These are phyloP conservation scores for Zosterops hypoxanthus DNA, from an alignment of 2,113 vertebrate species.

Conservation along the genomic window DNA sequence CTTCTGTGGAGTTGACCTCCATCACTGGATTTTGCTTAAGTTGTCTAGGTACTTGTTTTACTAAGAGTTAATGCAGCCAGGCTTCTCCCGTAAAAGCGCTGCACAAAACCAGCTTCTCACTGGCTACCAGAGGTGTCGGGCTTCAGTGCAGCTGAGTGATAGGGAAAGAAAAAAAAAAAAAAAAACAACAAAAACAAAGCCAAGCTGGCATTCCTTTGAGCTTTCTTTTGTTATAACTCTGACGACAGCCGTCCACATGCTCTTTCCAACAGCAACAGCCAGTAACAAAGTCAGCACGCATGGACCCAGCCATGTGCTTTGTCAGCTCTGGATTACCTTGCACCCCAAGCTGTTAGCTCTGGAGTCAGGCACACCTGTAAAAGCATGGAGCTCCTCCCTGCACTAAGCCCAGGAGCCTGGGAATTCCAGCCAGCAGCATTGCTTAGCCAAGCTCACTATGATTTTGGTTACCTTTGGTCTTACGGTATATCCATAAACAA, in stretches of 20 bases:
- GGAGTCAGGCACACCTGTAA: not conserved
- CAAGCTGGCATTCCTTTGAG: slow-evolving; percentile 12
- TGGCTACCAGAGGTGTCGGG: slow-evolving; percentile 51
- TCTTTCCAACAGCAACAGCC: not conserved
- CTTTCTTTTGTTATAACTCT: not conserved
- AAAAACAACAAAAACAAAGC: not conserved
- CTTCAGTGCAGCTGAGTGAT: slow-evolving; percentile 59
- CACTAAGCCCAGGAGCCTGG: not conserved
- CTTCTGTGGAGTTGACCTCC: slow-evolving; percentile 59
- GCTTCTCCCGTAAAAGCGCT: not conserved
- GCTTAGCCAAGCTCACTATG: not conserved
- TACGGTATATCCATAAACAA: not conserved
- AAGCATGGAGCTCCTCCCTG: not conserved
- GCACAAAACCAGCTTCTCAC: slow-evolving; percentile 38
- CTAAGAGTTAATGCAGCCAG: slow-evolving; percentile 21
- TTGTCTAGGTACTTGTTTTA: not conserved
- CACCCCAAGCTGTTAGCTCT: not conserved
- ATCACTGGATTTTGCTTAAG: slow-evolving; percentile 30
- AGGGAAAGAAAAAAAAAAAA: not conserved
- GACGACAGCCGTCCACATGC: not conserved
- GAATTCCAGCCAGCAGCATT: not conserved
- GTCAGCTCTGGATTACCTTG: not conserved
- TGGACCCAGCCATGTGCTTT: not conserved
- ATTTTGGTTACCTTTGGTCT: not conserved
- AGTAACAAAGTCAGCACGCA: not conserved